Conservation (phyloP, 2,113 vertebrate genomes). For the Amia ocellicauda region DNA sequence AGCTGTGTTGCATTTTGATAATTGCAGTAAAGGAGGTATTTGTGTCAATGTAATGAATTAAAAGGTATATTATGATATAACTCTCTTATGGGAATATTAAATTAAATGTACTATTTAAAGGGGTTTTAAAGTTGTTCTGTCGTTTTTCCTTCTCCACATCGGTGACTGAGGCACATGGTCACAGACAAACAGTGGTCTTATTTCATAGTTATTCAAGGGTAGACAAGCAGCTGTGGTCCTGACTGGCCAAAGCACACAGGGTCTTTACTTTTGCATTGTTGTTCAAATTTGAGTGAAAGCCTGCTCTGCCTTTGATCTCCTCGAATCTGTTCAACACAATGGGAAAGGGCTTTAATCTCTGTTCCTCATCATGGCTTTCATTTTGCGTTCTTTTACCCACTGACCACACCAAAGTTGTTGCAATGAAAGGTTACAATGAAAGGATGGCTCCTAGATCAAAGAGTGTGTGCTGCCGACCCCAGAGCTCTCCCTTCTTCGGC, state of each 20-base stretch:
- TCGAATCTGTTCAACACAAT: background rate
- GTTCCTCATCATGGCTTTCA: slow-evolving; percentile 18
- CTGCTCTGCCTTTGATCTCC: slow-evolving; percentile 27
- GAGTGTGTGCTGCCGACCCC: background rate
- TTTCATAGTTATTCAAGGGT: no score
- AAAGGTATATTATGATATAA: no score
- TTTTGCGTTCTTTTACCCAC: slow-evolving; percentile 18
- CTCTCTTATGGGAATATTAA: no score
- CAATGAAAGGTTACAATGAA: slow-evolving; percentile 11
- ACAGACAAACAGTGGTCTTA: no score
- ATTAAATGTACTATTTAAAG: no score
- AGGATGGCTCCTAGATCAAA: slow-evolving; percentile 23
- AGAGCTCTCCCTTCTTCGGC: background rate
- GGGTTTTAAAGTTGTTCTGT: no score
- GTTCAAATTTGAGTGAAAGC: slow-evolving; percentile 27
- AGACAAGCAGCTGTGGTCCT: slow-evolving; percentile 20
- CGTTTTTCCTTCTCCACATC: no score
- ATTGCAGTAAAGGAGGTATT: no score
- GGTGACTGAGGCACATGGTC: no score
- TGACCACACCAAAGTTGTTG: slow-evolving; percentile 8
- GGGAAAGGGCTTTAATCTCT: slow-evolving; percentile 13
- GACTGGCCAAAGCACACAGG: slow-evolving; percentile 19
- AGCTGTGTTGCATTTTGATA: no score
- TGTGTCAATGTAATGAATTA: no score
- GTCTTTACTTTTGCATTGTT: slow-evolving; percentile 18